A percentile compares a stretch with the other conserved stretches of the same genome.
phyloP scores from a whole-genome alignment of 1,140 invertebrate genomes.

The Drosophila orena region DNA sequence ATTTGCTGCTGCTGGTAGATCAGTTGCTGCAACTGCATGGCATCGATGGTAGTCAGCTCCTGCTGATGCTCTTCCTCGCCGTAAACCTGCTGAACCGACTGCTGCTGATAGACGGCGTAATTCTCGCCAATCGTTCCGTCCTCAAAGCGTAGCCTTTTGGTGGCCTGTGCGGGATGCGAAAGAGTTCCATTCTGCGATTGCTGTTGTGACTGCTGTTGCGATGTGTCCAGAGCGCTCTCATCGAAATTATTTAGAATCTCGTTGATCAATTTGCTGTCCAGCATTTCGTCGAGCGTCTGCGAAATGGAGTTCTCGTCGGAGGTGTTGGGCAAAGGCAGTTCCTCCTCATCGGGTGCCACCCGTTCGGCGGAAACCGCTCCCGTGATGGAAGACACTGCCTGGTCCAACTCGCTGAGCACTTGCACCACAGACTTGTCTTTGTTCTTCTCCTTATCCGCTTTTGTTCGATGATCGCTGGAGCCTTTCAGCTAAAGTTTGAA shows the following conservation, averaged over 20 bases:
- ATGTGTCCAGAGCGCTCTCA: constrained; percentile 72
- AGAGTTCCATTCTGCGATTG: constrained; percentile 35
- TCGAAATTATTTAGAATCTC: constrained; percentile 79
- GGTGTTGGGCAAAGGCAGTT: constrained; percentile 68
- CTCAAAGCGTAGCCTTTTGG: constrained; percentile 74
- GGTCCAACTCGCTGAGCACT: constrained; percentile 70
- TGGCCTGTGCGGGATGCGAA: constrained; percentile 40
- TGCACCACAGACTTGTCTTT: constrained; percentile 55
- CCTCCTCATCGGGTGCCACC: constrained; percentile 54
- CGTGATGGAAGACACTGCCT: constrained; percentile 78
- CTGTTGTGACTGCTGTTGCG: constrained; percentile 47
- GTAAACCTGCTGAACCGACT: constrained; percentile 53
- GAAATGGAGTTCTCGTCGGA: constrained; percentile 81
- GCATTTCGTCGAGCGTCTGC: constrained; percentile 75
- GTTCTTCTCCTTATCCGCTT: constrained; percentile 63
- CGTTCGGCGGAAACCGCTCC: constrained; percentile 16
- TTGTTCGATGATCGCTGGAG: constrained; percentile 64
- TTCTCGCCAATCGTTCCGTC: constrained; percentile 55
- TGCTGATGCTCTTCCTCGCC: constrained; percentile 43
- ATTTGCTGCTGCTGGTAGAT: constrained; percentile 78
- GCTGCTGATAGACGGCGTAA: constrained; percentile 57
- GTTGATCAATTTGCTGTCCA: constrained; percentile 81
- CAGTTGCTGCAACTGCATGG: constrained; percentile 73
- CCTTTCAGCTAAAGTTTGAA: constrained; percentile 48
- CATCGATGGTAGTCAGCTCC: constrained; percentile 71